These are phyloP conservation scores for Stichodactyla helianthus DNA, from an alignment of 64 coral and sea anemone species.

Conservation along the genomic window DNA sequence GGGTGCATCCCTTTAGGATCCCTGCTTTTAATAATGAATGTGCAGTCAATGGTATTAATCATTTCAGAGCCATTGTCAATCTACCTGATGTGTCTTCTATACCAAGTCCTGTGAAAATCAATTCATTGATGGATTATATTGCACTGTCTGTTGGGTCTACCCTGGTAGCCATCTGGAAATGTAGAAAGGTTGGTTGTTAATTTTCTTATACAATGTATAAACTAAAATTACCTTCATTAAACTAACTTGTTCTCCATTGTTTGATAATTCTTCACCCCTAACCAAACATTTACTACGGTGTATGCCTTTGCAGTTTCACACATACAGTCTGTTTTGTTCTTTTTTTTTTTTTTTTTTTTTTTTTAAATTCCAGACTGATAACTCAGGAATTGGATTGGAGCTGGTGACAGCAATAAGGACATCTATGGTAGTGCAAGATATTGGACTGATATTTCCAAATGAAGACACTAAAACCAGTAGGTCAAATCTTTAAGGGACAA, in stretches of 20 bases:
- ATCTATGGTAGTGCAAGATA: conserved; percentile 42
- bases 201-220: too few relatives aligned
- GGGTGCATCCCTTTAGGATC: too few relatives aligned
- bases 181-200: conserved; percentile 48
- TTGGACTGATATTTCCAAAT: conserved; percentile 32
- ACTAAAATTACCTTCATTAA: too few relatives aligned
- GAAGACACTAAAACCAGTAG: background rate
- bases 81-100: conserved; percentile 40
- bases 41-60: background rate
- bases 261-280: too few relatives aligned
- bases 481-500: too few relatives aligned
- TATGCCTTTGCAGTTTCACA: too few relatives aligned
- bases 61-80: conserved; percentile 62
- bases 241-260: too few relatives aligned
- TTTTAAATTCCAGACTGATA: conserved; percentile 34
- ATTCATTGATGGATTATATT: conserved; percentile 44
- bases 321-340: background rate
- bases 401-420: conserved; percentile 42
- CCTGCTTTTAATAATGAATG: too few relatives aligned
- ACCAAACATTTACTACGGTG: too few relatives aligned
- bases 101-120: conserved; percentile 49
- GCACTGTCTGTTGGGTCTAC: conserved; percentile 54
- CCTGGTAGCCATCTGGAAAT: conserved; percentile 71
- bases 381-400: conserved; percentile 41
- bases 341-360: background rate